Percentiles rank a stretch among this genome's conserved stretches.
phyloP scores from a whole-genome alignment of 2,113 vertebrate species.

The Pardalotus punctatus region DNA sequence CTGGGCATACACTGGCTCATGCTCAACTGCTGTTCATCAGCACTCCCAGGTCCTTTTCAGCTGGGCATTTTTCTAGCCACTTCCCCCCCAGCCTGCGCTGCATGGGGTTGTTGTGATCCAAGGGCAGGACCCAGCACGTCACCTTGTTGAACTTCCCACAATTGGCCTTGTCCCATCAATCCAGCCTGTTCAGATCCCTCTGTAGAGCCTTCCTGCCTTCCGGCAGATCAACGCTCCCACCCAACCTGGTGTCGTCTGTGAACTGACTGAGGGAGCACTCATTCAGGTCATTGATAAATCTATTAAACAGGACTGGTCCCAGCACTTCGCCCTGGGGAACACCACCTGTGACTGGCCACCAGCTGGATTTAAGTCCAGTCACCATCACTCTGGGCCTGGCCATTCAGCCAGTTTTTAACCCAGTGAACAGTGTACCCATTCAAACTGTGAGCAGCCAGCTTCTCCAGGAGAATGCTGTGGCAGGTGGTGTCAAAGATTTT shows the following conservation, averaged over 20 bases:
- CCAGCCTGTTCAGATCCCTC: background rate
- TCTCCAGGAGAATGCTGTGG: background rate
- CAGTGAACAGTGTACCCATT: fast-evolving
- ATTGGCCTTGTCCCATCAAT: fast-evolving
- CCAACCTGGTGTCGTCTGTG: background rate
- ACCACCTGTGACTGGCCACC: fast-evolving
- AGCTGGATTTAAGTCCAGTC: background rate
- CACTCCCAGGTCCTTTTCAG: background rate
- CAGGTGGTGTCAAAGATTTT: background rate
- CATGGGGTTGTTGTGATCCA: background rate
- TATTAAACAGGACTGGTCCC: background rate
- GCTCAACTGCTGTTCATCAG: background rate
- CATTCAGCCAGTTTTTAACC: background rate
- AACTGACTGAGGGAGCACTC: background rate
- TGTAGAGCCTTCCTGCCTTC: background rate
- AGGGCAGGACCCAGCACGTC: background rate
- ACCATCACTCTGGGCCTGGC: background rate
- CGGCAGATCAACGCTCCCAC: background rate
- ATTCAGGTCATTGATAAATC: background rate
- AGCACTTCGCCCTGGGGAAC: background rate
- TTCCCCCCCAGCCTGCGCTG: background rate
- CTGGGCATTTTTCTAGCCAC: background rate
- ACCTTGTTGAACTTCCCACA: background rate
- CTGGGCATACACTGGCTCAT: background rate
- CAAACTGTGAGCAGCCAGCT: background rate